Evolutionary conservation across 2,888 invertebrate genomes (phyloP).

Genomic region (Cephus pygmeus): DNA sequence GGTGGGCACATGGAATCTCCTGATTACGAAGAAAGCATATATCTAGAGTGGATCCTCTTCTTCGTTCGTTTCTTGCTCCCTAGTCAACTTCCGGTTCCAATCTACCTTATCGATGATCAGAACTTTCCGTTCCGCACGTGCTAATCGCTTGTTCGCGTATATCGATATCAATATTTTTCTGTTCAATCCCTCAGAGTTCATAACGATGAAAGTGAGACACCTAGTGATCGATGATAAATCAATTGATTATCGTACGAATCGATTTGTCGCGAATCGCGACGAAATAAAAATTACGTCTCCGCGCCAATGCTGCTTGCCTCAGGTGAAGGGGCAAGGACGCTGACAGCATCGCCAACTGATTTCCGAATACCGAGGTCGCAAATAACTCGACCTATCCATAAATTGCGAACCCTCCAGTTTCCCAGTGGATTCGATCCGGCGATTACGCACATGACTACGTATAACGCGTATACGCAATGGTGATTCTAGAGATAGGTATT

Average conservation of each 20-base stretch:
- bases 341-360: conserved; percentile 36
- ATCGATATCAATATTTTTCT: not conserved
- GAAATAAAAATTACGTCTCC: conserved; percentile 42
- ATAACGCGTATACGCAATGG: not conserved
- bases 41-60: not conserved
- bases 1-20: not conserved
- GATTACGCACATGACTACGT: not conserved
- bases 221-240: not conserved
- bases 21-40: not conserved
- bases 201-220: not conserved
- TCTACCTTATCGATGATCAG: not conserved
- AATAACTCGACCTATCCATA: conserved; percentile 7
- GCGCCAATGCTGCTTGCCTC: not conserved
- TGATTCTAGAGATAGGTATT: not conserved
- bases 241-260: not conserved
- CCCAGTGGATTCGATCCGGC: not conserved
- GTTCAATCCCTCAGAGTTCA: not conserved
- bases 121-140: not conserved
- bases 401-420: not conserved
- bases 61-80: not conserved
- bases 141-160: not conserved
- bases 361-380: conserved; percentile 26
- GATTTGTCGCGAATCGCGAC: not conserved
- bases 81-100: not conserved
- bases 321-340: not conserved